Evolutionary conservation across 2,888 invertebrate species (phyloP), one percentile per base, ranked within the genome.

Genomic region (Choristoneura rosaceana): DNA sequence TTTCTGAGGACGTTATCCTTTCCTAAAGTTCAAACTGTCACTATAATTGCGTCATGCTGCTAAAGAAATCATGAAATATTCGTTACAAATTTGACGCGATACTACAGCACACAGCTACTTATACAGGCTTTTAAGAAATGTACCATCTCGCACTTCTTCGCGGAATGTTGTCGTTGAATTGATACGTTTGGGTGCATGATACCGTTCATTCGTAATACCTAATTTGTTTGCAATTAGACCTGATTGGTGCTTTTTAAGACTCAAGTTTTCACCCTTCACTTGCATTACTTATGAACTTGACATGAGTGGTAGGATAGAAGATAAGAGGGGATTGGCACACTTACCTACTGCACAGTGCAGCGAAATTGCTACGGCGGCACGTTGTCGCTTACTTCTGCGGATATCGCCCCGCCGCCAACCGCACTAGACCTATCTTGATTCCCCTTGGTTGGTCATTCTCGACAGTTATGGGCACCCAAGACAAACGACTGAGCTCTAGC

Each of bases 271-370:
- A 25, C 12, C 4, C 12, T 12, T 55, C 55, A 25, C 59, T 59
- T 59, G 9, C 14, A 38, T 38, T 59, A n/a, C 34, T 59, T 41
- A 65, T 88, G 87, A 90, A 90, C 90, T 90, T 89, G 89, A 88
- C 87, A 90, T 89, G 88, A 91, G 87, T 89, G 89, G 91, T 90
- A 89, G 87, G 84, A 87, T 86, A 87, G 84, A 88, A 87, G 80
- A 81, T 83, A 82, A 82, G 89, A 83, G 91, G 90, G 90, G 91
- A 89, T 87, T 90, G 93, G 90, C 93, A 91, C 82, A 94, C 92
- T 94, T 94, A 93, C 93, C 93, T 91, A 93, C 90, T 91, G 90
- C 88, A 87, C 84, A 87, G 84, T 90, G 92, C 90, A 89, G 84
- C 84, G 90, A 92, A 92, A 92, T 83, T 91, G 91, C 92, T 89